A percentile compares a stretch with the other conserved stretches of the same genome.
These are phyloP conservation scores for Polypedilum pembai DNA, from an alignment of 1,140 invertebrate species.

Conservation along the genomic window DNA sequence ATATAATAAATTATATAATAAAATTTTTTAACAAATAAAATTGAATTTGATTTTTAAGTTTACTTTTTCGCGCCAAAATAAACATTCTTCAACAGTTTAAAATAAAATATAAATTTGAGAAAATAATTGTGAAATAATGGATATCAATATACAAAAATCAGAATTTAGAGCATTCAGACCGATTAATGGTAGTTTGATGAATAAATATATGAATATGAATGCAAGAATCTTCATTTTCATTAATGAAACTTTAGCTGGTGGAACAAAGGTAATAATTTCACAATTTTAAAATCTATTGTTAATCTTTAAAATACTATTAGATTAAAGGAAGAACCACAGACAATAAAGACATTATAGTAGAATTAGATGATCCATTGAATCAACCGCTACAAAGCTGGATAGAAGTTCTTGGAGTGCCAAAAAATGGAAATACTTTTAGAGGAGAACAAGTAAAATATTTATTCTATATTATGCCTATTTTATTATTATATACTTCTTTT, in stretches of 20 bases:
- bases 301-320: background rate
- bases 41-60: too few species aligned
- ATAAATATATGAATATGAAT: background rate
- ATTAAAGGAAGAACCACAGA: conserved; percentile 2
- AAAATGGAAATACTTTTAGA: background rate
- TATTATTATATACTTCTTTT: background rate
- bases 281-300: background rate
- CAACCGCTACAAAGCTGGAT: background rate
- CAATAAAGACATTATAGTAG: background rate
- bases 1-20: too few species aligned
- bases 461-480: too few species aligned
- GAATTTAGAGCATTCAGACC: background rate
- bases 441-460: background rate
- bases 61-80: background rate
- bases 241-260: background rate
- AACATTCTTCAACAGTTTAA: background rate
- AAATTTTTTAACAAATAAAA: too few species aligned
- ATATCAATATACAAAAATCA: too few species aligned
- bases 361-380: background rate
- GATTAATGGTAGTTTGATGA: background rate
- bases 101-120: too few species aligned
- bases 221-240: background rate
- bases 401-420: background rate
- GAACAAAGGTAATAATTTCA: background rate
- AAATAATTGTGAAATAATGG: too few species aligned